Evolutionary conservation across 2,797 vertebrate genomes (phyloP).

Genomic region (Emys orbicularis): DNA sequence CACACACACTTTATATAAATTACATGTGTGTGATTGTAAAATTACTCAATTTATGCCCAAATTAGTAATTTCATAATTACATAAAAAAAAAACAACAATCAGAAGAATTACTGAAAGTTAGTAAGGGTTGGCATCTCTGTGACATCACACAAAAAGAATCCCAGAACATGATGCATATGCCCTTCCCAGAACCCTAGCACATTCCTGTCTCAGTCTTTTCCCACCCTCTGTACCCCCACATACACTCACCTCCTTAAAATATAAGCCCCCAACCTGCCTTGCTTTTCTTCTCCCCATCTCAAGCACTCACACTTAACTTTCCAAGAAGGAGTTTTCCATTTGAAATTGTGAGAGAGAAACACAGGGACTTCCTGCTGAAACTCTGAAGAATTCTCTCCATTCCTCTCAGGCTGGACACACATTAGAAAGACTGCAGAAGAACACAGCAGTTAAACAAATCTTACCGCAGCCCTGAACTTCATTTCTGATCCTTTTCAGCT

Average conservation of each 20-base stretch:
- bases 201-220: neutral
- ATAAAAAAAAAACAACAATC: neutral
- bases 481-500: constrained; percentile 63
- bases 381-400: neutral
- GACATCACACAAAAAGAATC: neutral
- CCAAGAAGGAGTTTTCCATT: accelerated
- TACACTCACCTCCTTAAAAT: neutral
- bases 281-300: accelerated
- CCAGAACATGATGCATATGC: accelerated
- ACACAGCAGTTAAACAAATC: constrained; percentile 1
- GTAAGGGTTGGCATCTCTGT: neutral
- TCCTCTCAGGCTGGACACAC: accelerated
- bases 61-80: neutral
- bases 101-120: neutral
- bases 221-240: neutral
- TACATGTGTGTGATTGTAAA: neutral
- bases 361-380: neutral
- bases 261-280: neutral
- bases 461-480: constrained; percentile 79
- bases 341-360: neutral
- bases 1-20: neutral
- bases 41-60: neutral
- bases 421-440: neutral
- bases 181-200: constrained; percentile 6
- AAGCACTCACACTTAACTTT: neutral